Evolutionary conservation across 2,888 invertebrate species (phyloP).

Genomic region (Trisateles emortualis): DNA sequence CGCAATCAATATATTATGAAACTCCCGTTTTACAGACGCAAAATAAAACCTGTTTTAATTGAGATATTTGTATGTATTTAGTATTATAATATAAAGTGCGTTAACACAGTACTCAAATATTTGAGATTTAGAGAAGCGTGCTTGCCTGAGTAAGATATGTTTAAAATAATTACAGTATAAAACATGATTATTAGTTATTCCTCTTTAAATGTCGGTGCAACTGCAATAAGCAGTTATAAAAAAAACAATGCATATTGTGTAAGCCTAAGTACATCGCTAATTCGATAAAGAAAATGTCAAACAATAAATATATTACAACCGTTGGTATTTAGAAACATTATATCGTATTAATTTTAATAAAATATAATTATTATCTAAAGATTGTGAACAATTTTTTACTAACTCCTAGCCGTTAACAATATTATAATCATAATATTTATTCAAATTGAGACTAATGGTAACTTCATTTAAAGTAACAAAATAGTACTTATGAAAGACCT

Average conservation of each 20-base stretch:
- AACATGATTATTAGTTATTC: background rate
- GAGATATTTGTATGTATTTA: too few relatives aligned
- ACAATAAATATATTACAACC: slow-evolving; percentile 37
- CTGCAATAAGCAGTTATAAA: slow-evolving; percentile 32
- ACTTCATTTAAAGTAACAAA: too few relatives aligned
- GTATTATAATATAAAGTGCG: too few relatives aligned
- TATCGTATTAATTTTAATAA: slow-evolving; percentile 40
- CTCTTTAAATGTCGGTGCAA: slow-evolving; percentile 22
- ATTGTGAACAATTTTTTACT: slow-evolving; percentile 36
- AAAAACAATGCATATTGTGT: slow-evolving; percentile 29
- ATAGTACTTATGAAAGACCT: too few relatives aligned
- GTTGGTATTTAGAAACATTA: slow-evolving; percentile 47
- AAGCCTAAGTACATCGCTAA: slow-evolving; percentile 54
- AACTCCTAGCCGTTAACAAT: background rate
- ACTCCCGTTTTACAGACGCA: too few relatives aligned
- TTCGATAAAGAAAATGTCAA: slow-evolving; percentile 29
- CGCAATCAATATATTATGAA: too few relatives aligned
- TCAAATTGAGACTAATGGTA: too few relatives aligned
- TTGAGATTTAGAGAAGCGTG: too few relatives aligned
- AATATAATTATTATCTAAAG: slow-evolving; percentile 28
- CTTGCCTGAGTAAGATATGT: background rate
- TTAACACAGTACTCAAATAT: too few relatives aligned
- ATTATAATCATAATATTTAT: background rate
- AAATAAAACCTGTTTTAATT: too few relatives aligned
- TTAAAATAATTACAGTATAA: too few relatives aligned